Conservation (phyloP, 2,888 invertebrate genomes). For the Parelbella ahira region DNA sequence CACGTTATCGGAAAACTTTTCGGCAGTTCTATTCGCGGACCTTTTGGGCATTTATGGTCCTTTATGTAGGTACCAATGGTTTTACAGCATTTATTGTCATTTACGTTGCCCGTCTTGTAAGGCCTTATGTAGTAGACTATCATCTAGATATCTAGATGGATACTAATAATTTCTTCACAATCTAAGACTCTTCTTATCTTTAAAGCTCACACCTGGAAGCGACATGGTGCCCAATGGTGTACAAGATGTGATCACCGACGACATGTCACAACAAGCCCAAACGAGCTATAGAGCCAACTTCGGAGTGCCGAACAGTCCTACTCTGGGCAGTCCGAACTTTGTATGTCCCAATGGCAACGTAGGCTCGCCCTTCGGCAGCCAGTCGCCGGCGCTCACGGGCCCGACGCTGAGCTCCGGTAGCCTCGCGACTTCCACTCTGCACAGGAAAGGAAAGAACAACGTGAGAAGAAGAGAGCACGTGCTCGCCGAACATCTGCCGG, state of each 20-base stretch:
- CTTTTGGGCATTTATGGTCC: too few relatives aligned
- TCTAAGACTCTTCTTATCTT: slow-evolving; percentile 23
- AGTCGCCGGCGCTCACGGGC: slow-evolving; percentile 58
- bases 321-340: slow-evolving; percentile 73
- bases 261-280: slow-evolving; percentile 51
- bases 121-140: too few relatives aligned
- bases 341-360: slow-evolving; percentile 72
- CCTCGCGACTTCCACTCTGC: slow-evolving; percentile 68
- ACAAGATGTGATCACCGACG: slow-evolving; percentile 67
- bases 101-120: slow-evolving; percentile 7
- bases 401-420: slow-evolving; percentile 67
- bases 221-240: slow-evolving; percentile 51
- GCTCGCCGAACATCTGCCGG: slow-evolving; percentile 91
- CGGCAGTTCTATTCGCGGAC: too few relatives aligned
- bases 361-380: slow-evolving; percentile 66
- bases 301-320: slow-evolving; percentile 65
- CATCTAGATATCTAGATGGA: too few relatives aligned
- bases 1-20: too few relatives aligned
- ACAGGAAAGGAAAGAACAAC: slow-evolving; percentile 73
- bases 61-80: too few relatives aligned
- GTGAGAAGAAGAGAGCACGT: slow-evolving; percentile 86
- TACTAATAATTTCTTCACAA: too few relatives aligned
- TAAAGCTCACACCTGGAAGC: slow-evolving; percentile 56
- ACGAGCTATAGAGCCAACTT: slow-evolving; percentile 68
- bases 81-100: too few relatives aligned